phyloP scores from a whole-genome alignment of 1,140 invertebrate genomes.

The Pseudomyrmex concolor region DNA sequence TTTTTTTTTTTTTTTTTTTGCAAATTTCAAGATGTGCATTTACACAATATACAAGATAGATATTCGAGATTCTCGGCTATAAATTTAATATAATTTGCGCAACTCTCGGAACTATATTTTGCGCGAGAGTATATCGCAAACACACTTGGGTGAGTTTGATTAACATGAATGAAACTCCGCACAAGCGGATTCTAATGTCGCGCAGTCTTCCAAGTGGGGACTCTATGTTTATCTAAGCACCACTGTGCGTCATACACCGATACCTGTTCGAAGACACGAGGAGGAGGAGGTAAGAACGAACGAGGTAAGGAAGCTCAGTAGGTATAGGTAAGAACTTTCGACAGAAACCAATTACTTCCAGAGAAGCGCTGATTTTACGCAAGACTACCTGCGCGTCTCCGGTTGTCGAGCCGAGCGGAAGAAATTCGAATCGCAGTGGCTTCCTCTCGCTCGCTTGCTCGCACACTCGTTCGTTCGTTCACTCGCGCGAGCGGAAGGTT shows the following conservation, averaged over 20 bases:
- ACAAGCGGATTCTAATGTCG: neutral
- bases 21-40: neutral
- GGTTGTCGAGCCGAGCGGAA: slow-evolving; percentile 19
- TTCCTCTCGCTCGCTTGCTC: neutral
- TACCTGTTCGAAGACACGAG: slow-evolving; percentile 7
- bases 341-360: slow-evolving; percentile 52
- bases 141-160: neutral
- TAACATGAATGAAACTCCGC: neutral
- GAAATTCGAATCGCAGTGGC: neutral
- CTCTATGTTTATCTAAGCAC: neutral
- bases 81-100: neutral
- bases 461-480: neutral
- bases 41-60: too few species aligned
- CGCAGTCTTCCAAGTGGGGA: neutral
- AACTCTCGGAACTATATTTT: neutral
- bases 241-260: slow-evolving; percentile 12
- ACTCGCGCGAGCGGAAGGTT: neutral
- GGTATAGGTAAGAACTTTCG: slow-evolving; percentile 32
- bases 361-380: slow-evolving; percentile 52
- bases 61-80: too few species aligned
- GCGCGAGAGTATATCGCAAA: neutral
- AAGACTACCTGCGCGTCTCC: slow-evolving; percentile 44
- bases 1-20: too few species aligned
- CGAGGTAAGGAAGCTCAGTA: neutral
- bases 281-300: too few species aligned